Evolutionary conservation across 1,140 invertebrate genomes (phyloP).

Genomic region (Leptestheria dahalacensis): DNA sequence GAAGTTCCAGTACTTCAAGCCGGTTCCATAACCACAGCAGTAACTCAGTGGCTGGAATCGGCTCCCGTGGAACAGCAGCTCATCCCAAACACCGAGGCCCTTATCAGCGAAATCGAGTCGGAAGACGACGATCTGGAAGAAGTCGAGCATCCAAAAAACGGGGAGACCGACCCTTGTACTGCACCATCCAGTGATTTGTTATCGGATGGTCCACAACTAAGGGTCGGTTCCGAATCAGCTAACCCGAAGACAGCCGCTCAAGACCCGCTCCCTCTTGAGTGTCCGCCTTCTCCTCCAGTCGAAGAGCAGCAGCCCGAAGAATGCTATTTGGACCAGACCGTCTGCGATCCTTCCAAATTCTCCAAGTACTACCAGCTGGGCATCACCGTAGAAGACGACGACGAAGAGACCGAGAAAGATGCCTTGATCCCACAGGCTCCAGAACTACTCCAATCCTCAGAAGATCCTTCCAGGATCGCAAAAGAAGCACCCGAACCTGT

Average conservation of each 20-base stretch:
- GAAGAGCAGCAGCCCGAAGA: neutral
- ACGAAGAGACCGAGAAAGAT: neutral
- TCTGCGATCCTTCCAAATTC: constrained; percentile 17
- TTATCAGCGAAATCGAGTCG: constrained; percentile 10
- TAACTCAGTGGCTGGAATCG: constrained; percentile 30
- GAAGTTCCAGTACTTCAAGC: neutral
- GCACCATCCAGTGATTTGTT: constrained; percentile 33
- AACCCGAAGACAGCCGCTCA: neutral
- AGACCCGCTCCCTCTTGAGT: neutral
- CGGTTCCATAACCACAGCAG: constrained; percentile 30
- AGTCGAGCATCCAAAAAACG: constrained; percentile 34
- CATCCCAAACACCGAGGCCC: constrained; percentile 4
- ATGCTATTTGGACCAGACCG: neutral
- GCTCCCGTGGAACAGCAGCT: constrained; percentile 19
- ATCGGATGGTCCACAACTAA: constrained; percentile 15
- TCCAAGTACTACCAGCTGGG: constrained; percentile 15
- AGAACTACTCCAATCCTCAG: neutral
- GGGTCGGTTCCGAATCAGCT: constrained; percentile 13
- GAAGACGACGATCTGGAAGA: constrained; percentile 22
- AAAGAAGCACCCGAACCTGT: neutral
- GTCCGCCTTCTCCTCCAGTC: neutral
- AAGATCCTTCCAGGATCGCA: neutral
- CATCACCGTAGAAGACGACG: constrained; percentile 12
- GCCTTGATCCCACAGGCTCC: neutral
- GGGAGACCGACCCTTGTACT: constrained; percentile 38